Evolutionary conservation across 2,888 invertebrate genomes (phyloP).

Genomic region (Augochlorella aurata): DNA sequence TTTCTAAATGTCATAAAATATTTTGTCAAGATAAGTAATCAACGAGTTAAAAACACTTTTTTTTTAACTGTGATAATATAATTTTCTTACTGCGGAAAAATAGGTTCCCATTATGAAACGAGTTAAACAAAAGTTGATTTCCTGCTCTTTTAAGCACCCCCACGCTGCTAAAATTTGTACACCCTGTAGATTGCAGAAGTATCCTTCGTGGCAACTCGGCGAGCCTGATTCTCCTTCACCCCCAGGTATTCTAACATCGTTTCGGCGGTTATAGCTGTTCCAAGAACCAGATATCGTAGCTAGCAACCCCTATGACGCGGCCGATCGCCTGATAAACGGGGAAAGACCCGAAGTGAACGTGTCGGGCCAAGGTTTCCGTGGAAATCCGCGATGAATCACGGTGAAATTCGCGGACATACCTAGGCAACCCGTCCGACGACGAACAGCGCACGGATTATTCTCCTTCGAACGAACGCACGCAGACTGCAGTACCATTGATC

Average conservation of each 20-base stretch:
- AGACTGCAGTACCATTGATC: not conserved
- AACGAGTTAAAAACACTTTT: too few relatives aligned
- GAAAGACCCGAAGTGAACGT: constrained; percentile 42
- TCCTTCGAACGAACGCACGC: not conserved
- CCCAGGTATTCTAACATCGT: not conserved
- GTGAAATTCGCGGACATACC: not conserved
- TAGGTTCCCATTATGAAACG: too few relatives aligned
- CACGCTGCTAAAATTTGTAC: too few relatives aligned
- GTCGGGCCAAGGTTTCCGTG: not conserved
- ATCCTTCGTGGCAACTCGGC: not conserved
- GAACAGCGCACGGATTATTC: not conserved
- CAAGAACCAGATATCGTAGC: not conserved
- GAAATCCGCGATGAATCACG: constrained; percentile 34
- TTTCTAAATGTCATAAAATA: too few relatives aligned
- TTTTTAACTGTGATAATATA: too few relatives aligned
- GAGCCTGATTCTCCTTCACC: not conserved
- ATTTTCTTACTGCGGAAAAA: too few relatives aligned
- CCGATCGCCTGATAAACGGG: constrained; percentile 53
- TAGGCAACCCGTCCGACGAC: not conserved
- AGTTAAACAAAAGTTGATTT: too few relatives aligned
- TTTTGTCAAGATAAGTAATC: too few relatives aligned
- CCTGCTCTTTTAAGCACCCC: too few relatives aligned
- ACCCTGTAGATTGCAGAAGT: too few relatives aligned
- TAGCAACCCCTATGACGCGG: constrained; percentile 1
- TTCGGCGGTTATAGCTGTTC: not conserved